A percentile compares a stretch with the other conserved stretches of the same genome.
These are phyloP conservation scores for Reticulitermes lucifugus DNA, from an alignment of 2,888 invertebrate genomes.

Conservation along the genomic window DNA sequence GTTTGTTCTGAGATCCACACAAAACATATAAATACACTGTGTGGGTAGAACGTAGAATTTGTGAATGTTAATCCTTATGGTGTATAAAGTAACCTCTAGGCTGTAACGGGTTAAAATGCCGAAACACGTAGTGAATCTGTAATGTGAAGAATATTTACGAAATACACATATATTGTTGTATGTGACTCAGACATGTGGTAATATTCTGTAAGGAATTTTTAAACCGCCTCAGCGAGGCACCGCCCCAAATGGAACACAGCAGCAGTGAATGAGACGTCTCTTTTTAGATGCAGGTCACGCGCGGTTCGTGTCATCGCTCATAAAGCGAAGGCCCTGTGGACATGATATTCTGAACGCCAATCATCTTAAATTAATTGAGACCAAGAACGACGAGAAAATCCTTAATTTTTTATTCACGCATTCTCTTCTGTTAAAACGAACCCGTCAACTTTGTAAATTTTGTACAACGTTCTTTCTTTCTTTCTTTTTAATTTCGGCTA, in stretches of 20 bases:
- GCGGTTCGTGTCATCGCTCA: neutral
- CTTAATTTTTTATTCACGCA: neutral
- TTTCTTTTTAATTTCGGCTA: conserved; percentile 1
- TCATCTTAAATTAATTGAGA: conserved; percentile 8
- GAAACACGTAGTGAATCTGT: no score
- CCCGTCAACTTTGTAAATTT: neutral
- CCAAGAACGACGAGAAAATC: neutral
- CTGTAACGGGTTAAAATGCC: no score
- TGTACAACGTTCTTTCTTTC: neutral
- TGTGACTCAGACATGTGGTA: no score
- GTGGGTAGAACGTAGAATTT: no score
- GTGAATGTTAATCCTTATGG: no score
- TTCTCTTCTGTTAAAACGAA: neutral
- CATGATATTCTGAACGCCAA: neutral
- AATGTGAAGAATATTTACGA: no score
- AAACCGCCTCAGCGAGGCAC: neutral
- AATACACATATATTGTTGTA: no score
- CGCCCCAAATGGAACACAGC: neutral
- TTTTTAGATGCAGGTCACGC: neutral
- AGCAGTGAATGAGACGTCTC: neutral
- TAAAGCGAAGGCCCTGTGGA: neutral
- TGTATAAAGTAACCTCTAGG: no score
- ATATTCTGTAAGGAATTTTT: neutral
- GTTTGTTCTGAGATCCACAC: no score
- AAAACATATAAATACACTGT: no score